Evolutionary conservation across 2,797 vertebrate species (phyloP), one percentile per base, ranked within the genome.

Genomic region (Streptopelia turtur): DNA sequence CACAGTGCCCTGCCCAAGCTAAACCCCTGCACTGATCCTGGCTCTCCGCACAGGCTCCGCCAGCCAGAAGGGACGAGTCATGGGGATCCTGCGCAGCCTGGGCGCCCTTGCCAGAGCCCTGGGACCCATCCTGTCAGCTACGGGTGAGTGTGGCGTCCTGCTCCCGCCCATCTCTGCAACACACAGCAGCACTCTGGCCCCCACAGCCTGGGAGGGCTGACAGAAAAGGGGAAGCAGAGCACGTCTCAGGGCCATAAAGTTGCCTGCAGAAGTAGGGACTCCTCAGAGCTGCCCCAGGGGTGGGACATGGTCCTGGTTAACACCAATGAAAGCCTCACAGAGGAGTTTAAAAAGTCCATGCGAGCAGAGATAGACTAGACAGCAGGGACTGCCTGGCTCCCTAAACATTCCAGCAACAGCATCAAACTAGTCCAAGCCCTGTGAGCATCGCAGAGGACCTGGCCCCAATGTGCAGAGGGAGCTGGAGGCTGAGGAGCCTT

Each of bases 81-180:
- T 99, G 99, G 99, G 99, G 35, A 99, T 99, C 18, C 97, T 99
- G 77, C 97, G 99, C 35, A 99, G 99, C 96, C 95, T 99, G 83
- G 99, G 99, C 0, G 99, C 99, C 41, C 98, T 99, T 33, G 99
- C 99, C 60, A 98, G 99, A 97, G 99, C 99, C 6, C 70, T 98
- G 65, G 99, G 99, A 47, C 99, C 99, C 0, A 56, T 99, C 61
- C 91, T 98, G 77, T 98, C 99, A 1, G 99, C 99, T 18, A 98
- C 99, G 37, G 98, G 99, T 99, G 89, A 97, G 97, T 45, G 61
- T 2, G 6, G 52, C 68, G 71, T 50, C 2, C 0, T 16, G 49
- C 13, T 37, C 66, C 20, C 14, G 22, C 77, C 57, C 6, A 12
- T 20, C 31, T 56, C 15, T 24, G 55, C 35, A 11, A 0, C 39